Conservation (phyloP, 2,113 vertebrate species). For the Percina caprodes region DNA sequence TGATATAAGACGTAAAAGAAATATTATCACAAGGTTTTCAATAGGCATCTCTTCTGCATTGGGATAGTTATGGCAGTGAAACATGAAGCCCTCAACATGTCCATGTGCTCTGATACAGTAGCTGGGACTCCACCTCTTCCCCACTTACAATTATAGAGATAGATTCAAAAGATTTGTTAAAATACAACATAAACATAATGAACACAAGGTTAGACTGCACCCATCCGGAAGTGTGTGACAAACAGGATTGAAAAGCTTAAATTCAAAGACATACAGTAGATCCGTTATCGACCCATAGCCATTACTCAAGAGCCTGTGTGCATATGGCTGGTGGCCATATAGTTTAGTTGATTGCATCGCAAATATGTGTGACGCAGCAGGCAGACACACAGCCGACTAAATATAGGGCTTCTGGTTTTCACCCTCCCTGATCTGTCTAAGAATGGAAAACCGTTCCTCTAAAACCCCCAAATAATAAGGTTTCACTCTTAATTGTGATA, state of each 20-base stretch:
- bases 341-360: slow-evolving; percentile 68
- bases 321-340: slow-evolving; percentile 48
- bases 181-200: slow-evolving; percentile 7
- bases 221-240: not conserved
- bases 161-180: slow-evolving; percentile 16
- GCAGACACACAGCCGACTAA: slow-evolving; percentile 58
- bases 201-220: not conserved
- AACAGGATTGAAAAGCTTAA: slow-evolving; percentile 14
- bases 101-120: slow-evolving; percentile 24
- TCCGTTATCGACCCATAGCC: slow-evolving; percentile 26
- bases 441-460: slow-evolving; percentile 54
- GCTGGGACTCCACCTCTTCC: slow-evolving; percentile 31
- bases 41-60: not conserved
- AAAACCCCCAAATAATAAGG: slow-evolving; percentile 27
- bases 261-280: slow-evolving; percentile 9
- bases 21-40: slow-evolving; percentile 26
- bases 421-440: slow-evolving; percentile 38
- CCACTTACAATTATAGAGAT: slow-evolving; percentile 20
- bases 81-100: slow-evolving; percentile 16
- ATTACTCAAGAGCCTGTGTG: slow-evolving; percentile 25
- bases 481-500: not conserved
- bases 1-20: not conserved
- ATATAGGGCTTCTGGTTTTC: slow-evolving; percentile 72
- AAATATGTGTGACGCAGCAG: slow-evolving; percentile 71
- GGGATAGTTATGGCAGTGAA: slow-evolving; percentile 10